These are phyloP conservation scores for Drosophila fungiperda DNA, from an alignment of 2,888 invertebrate species.

Conservation along the genomic window DNA sequence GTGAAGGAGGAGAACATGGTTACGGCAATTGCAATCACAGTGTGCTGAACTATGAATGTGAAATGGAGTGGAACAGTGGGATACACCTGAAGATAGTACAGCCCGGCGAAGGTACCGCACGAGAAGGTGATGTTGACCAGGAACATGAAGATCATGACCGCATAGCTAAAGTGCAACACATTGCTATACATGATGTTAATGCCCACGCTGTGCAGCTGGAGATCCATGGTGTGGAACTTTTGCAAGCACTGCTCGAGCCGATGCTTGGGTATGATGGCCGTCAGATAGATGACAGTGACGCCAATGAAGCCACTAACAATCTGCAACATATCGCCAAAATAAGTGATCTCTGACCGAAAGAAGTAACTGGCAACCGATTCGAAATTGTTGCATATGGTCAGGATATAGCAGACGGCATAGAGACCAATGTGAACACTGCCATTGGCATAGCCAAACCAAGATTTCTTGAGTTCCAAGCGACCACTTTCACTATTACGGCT, in stretches of 20 bases:
- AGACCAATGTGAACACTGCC: slow-evolving; percentile 68
- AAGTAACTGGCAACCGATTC: slow-evolving; percentile 84
- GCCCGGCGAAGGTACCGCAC: slow-evolving; percentile 74
- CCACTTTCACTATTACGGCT: slow-evolving; percentile 50
- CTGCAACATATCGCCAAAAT: slow-evolving; percentile 83
- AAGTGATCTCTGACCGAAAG: slow-evolving; percentile 81
- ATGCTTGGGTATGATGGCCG: slow-evolving; percentile 79
- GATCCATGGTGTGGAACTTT: slow-evolving; percentile 77
- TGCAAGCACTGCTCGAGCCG: slow-evolving; percentile 77
- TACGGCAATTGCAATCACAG: slow-evolving; percentile 79
- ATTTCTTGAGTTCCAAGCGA: slow-evolving; percentile 68
- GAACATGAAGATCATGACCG: slow-evolving; percentile 67
- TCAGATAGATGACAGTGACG: slow-evolving; percentile 81
- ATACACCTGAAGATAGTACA: slow-evolving; percentile 65
- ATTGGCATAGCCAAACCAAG: slow-evolving; percentile 79
- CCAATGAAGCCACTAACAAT: slow-evolving; percentile 83
- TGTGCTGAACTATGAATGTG: slow-evolving; percentile 83
- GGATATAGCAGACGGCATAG: slow-evolving; percentile 76
- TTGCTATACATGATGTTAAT: slow-evolving; percentile 83
- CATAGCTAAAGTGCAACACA: slow-evolving; percentile 79
- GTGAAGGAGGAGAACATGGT: slow-evolving; percentile 72
- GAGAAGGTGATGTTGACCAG: slow-evolving; percentile 72
- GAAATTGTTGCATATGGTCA: slow-evolving; percentile 78
- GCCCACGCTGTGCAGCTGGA: slow-evolving; percentile 77
- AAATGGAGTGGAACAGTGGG: slow-evolving; percentile 79